These are phyloP conservation scores for Leistus spinibarbis DNA, from an alignment of 2,888 invertebrate species.

Conservation along the genomic window DNA sequence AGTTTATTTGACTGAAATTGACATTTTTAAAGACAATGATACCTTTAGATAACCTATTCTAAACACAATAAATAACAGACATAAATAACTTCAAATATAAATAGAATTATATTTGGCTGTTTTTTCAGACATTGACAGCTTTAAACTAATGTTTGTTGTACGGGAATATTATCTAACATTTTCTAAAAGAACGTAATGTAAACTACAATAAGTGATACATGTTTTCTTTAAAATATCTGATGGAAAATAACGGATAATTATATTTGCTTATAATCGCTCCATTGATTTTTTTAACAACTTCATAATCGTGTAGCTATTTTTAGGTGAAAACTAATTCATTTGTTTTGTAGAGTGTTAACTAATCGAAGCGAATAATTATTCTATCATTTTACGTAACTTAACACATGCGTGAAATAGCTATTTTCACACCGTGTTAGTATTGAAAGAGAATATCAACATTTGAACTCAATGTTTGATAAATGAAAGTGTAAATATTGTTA, in stretches of 20 bases:
- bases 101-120: too few relatives aligned
- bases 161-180: too few relatives aligned
- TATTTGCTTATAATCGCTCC: not conserved
- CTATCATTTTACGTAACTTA: slow-evolving; percentile 7
- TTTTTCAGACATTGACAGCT: too few relatives aligned
- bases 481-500: slow-evolving; percentile 14
- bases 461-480: slow-evolving; percentile 10
- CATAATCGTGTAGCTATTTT: not conserved
- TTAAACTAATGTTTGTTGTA: too few relatives aligned
- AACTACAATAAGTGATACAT: too few relatives aligned
- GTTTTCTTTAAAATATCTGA: too few relatives aligned
- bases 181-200: too few relatives aligned
- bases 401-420: slow-evolving; percentile 10
- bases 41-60: too few relatives aligned
- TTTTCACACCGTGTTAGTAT: slow-evolving; percentile 12
- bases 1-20: too few relatives aligned
- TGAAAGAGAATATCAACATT: slow-evolving; percentile 20
- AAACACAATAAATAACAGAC: too few relatives aligned
- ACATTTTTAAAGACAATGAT: too few relatives aligned
- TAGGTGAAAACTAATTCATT: not conserved
- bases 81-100: too few relatives aligned
- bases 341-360: not conserved
- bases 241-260: not conserved
- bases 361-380: slow-evolving; percentile 11
- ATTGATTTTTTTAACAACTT: not conserved